Conservation (phyloP, 2,888 invertebrate species). For the Cephonodes hylas region DNA sequence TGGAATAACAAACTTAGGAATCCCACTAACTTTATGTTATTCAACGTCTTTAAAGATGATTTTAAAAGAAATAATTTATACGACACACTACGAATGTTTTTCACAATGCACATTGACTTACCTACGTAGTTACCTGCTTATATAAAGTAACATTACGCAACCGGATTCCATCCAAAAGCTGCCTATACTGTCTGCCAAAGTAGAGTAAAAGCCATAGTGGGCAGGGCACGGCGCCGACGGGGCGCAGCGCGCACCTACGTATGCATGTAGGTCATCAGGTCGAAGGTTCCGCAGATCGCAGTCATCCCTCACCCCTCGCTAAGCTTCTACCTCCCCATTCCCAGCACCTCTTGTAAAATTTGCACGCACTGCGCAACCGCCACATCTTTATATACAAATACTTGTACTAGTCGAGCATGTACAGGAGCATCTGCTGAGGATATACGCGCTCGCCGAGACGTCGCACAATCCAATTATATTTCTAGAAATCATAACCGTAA, state of each 20-base stretch:
- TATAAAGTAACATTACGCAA: background rate
- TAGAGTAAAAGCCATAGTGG: slow-evolving; percentile 24
- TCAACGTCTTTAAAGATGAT: too few relatives aligned
- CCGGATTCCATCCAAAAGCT: background rate
- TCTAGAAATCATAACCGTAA: slow-evolving; percentile 53
- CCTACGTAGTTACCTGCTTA: background rate
- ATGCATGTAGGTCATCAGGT: slow-evolving; percentile 66
- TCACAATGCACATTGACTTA: too few relatives aligned
- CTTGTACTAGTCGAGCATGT: slow-evolving; percentile 18
- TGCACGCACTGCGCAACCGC: slow-evolving; percentile 46
- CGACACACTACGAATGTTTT: too few relatives aligned
- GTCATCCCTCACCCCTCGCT: slow-evolving; percentile 44
- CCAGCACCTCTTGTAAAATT: slow-evolving; percentile 35
- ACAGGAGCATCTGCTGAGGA: slow-evolving; percentile 28
- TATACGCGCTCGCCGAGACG: slow-evolving; percentile 41
- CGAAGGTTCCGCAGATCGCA: slow-evolving; percentile 53
- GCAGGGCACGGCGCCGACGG: slow-evolving; percentile 28
- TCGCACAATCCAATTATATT: slow-evolving; percentile 49
- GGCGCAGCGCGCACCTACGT: slow-evolving; percentile 32
- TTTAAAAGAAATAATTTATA: too few relatives aligned
- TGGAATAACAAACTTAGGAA: too few relatives aligned
- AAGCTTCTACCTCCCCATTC: slow-evolving; percentile 33
- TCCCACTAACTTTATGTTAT: too few relatives aligned
- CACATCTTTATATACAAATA: slow-evolving; percentile 14
- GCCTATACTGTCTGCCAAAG: slow-evolving; percentile 12